Evolutionary conservation across 2,113 vertebrate species (phyloP), one percentile per base, ranked within the genome.

Genomic region (Rhombomys opimus): DNA sequence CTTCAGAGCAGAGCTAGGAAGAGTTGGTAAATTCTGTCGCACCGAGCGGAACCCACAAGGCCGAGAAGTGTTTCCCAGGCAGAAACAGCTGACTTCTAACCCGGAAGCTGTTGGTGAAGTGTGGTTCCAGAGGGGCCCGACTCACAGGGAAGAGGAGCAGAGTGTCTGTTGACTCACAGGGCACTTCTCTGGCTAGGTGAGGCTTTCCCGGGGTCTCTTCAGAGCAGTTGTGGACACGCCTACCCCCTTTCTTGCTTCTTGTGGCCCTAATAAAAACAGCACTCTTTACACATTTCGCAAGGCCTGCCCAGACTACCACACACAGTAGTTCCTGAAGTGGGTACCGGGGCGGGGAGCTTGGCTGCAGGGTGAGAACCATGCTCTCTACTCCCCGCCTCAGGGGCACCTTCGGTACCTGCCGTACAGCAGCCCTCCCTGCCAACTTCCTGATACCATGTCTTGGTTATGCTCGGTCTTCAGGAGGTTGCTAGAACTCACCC

Each of bases 111-210:
- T 94, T 72, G 97, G 72, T 61, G 90, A 61, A 87, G 27, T 52
- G 76, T 67, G 87, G 84, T 90, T 93, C 63, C 91, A 50, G 63
- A 80, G 72, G 27, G 91, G 59, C 18, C 95, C 96, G 93, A 94
- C 80, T 98, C 95, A 96, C 61, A 2, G 13, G 65, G 27, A 72
- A 81, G 72, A 8, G 7, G 59, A 32, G 5, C 10, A 46, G 25
- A 89, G 72, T 27, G 27, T 2, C 41, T 50, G 50, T 30, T 93
- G 65, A 73, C 76, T 93, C 63, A 93, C 27, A 77, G 59, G 0
- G 46, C 20, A 54, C 32, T 57, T 89, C 77, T 86, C 85, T 73
- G 76, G 88, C 35, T 14, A 23, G 67, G 4, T 76, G 22, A 67
- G 30, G 32, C 85, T 92, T 95, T 77, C 61, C 70, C 73, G 50